Evolutionary conservation across 2,113 vertebrate genomes (phyloP).

Genomic region (Indicator indicator): DNA sequence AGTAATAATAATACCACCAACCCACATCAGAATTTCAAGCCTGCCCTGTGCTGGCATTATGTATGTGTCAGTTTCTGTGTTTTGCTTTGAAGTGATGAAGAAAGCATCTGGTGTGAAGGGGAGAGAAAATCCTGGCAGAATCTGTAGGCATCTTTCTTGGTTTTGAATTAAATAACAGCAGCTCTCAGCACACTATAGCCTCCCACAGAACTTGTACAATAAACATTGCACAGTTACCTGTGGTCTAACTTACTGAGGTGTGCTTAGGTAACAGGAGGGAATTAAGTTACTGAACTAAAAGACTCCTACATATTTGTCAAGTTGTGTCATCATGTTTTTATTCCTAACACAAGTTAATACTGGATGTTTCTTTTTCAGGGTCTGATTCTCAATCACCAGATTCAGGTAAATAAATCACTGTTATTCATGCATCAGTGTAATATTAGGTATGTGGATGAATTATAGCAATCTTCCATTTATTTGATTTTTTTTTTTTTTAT

Average conservation of each 20-base stretch:
- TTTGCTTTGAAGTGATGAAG: not conserved
- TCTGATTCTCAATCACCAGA: conserved; percentile 91
- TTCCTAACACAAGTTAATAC: not conserved
- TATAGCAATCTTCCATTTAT: not conserved
- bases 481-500: not conserved
- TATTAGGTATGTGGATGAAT: not conserved
- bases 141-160: not conserved
- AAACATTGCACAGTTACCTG: not conserved
- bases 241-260: not conserved
- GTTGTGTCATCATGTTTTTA: not conserved
- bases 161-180: not conserved
- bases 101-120: not conserved
- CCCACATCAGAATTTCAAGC: not conserved
- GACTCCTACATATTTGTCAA: not conserved
- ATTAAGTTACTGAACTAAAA: not conserved
- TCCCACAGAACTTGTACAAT: not conserved
- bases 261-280: not conserved
- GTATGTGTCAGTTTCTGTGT: not conserved
- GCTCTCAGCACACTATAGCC: not conserved
- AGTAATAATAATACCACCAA: not conserved
- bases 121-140: not conserved
- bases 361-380: conserved; percentile 77
- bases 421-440: not conserved
- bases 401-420: conserved; percentile 83
- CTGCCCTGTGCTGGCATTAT: not conserved